These are phyloP conservation scores for Actinopyga echinites DNA, from an alignment of 53 echinoderm and acorn worm species.

Conservation along the genomic window DNA sequence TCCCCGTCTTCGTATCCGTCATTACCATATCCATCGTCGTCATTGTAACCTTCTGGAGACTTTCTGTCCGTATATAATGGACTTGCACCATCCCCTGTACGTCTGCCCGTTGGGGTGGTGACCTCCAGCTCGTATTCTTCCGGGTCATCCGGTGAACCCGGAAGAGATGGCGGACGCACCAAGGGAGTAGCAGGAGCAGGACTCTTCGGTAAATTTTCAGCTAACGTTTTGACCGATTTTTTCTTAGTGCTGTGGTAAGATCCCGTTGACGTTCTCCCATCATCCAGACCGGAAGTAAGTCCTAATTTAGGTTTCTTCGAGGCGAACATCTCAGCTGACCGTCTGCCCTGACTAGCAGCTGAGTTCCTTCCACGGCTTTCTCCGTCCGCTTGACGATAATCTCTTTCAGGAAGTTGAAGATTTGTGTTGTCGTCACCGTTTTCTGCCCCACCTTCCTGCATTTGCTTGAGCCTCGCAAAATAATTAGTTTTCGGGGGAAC, in stretches of 20 bases:
- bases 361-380: constrained; percentile 49
- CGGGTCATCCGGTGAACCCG: constrained; percentile 72
- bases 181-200: neutral
- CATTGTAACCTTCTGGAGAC: constrained; percentile 69
- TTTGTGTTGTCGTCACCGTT: constrained; percentile 4
- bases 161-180: constrained; percentile 49
- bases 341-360: neutral
- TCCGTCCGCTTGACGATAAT: constrained; percentile 66
- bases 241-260: neutral
- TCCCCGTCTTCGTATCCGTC: constrained; percentile 65
- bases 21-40: constrained; percentile 57
- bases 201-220: constrained; percentile 12
- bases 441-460: neutral
- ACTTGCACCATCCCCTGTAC: constrained; percentile 57
- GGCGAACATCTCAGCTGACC: neutral
- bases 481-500: constrained; percentile 14
- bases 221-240: neutral
- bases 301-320: constrained; percentile 8
- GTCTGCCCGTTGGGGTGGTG: constrained; percentile 49
- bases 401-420: constrained; percentile 3
- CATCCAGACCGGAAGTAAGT: neutral
- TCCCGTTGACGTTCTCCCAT: neutral
- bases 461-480: neutral
- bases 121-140: constrained; percentile 37
- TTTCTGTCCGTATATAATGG: constrained; percentile 46